Evolutionary conservation across 2,888 invertebrate species (phyloP), one percentile per base, ranked within the genome.

Genomic region (Lacanobia oleracea): DNA sequence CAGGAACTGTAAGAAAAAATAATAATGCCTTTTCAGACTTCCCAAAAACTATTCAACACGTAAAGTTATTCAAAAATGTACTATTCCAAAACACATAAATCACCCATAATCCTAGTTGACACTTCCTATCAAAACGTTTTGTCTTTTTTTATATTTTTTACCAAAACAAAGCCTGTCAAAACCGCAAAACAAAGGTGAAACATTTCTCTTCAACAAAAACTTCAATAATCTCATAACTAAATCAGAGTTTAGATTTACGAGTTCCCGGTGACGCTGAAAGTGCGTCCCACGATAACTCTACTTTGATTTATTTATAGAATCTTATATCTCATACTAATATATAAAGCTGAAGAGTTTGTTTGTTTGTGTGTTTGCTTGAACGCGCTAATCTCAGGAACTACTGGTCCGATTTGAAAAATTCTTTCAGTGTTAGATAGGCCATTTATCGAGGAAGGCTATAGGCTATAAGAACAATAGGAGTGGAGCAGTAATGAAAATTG

Each of bases 191-290:
- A 68, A 62, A 67, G 27, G n/a, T 21, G 9, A 21, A 56, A 8
- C 4, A 40, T 40, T 8, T 60, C 40, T 37, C 59, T 67, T 6
- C 6, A 2, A 63, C 48, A 67, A 79, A 73, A 77, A 51, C 54
- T 51, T 61, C 62, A 79, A 87, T 87, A 88, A 86, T 83, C 79
- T 81, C 67, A 80, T 67, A 84, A 69, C 77, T 80, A 63, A 64
- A 80, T 86, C 77, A 78, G 40, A 56, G 65, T 68, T 75, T 82
- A 88, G 86, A 92, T 91, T 92, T 91, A 91, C 74, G 88, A 86
- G 80, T 18, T 65, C 23, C 40, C 40, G 50, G 53, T 45, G 54
- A 67, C 62, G 71, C 64, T 81, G 86, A 85, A 84, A 84, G 84
- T 87, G 84, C 79, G 70, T 76, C 84, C 45, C 77, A 69, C 67